Evolutionary conservation across 92 coral and sea anemone species (phyloP).

Genomic region (Blastomussa wellsi): DNA sequence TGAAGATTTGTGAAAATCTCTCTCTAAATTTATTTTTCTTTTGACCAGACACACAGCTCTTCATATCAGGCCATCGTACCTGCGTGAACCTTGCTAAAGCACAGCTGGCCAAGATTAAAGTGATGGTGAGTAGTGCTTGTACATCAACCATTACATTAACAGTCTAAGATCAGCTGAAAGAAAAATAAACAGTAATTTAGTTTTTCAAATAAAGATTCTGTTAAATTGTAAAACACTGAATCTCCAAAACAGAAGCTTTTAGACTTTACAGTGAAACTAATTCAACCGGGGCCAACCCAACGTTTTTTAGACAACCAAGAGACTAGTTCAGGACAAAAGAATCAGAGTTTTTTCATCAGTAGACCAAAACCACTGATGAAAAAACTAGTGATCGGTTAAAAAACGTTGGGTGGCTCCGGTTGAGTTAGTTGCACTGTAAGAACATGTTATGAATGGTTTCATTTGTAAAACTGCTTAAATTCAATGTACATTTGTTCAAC

Average conservation of each 20-base stretch:
- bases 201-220: too few relatives aligned
- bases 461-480: not conserved
- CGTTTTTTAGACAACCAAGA: too few relatives aligned
- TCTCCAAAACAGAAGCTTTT: not conserved
- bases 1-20: not conserved
- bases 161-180: not conserved
- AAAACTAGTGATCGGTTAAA: too few relatives aligned
- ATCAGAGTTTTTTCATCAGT: too few relatives aligned
- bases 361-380: too few relatives aligned
- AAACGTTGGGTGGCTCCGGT: too few relatives aligned
- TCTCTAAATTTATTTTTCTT: not conserved
- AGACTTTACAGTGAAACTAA: not conserved
- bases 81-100: constrained; percentile 51
- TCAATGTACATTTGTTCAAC: not conserved
- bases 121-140: constrained; percentile 49
- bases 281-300: too few relatives aligned
- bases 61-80: constrained; percentile 58
- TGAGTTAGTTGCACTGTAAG: too few relatives aligned
- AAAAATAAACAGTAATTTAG: too few relatives aligned
- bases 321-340: too few relatives aligned
- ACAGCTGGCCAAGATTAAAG: constrained; percentile 59
- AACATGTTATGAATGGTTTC: not conserved
- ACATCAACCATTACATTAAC: not conserved
- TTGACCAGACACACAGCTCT: constrained; percentile 53
- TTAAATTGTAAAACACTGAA: not conserved